Base-by-base conservation (phyloP, 2,888 invertebrate species). In the Cheilosia vernalis region DNA sequence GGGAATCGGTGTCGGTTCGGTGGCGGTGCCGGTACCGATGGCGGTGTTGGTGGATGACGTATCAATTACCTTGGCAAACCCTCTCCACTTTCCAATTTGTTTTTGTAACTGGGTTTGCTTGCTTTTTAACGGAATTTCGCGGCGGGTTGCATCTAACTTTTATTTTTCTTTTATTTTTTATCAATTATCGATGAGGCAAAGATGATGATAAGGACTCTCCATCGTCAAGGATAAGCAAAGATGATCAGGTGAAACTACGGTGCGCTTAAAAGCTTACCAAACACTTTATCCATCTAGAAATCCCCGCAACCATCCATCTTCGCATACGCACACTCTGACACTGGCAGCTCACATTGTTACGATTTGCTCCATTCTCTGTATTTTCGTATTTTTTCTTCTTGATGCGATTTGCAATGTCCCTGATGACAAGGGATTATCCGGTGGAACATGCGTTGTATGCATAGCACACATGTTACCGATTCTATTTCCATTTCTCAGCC, bases 251-350 rank as follows among this genome's bases (percentile, higher is more conserved):
- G 82, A 55, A 61, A 67, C 60, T 72, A 66, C 33, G 60, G 44
- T 60, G 15, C 47, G 24, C 72, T 70, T 67, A 83, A 83, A 72
- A 83, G 82, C 82, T 77, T 49, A 56, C 49, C 78, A 83, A 78
- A 83, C 72, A 78, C 30, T 82, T 66, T 70, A 66, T 67, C 67
- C 67, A 17, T 67, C 30, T 4, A 17, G 19, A 47, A 17, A 17
- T 27, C 6, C 6, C 30, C 0, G 9, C 40, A 72, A 49, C 63
- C 40, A 63, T 76, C 40, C 49, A 42, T 55, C 42, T 67, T 44
- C 30, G 4, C 24, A 13, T 15, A 27, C 15, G n/a, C 49, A 24
- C 47, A 56, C 53, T 37, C 53, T 37, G 37, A 3, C 37, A 24
- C 24, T 30, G 19, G 19, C 42, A 42, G 19, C 42, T 53, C 51